These are phyloP conservation scores for Aspidiotus destructor DNA, from an alignment of 2,888 invertebrate genomes.

Conservation along the genomic window DNA sequence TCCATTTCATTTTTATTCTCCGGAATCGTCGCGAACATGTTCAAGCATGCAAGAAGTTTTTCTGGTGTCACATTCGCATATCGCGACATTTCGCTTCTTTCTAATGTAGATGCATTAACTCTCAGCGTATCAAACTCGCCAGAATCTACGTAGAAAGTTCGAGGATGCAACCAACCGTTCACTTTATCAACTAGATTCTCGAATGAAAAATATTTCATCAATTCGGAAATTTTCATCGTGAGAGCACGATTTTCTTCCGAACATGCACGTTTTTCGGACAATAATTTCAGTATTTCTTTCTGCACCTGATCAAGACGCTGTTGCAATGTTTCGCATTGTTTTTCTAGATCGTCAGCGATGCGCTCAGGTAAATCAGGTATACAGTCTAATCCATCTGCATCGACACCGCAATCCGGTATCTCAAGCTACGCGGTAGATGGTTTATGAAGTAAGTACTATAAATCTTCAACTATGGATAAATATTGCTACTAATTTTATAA, in stretches of 20 bases:
- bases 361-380: neutral
- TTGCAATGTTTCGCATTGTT: conserved; percentile 30
- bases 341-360: conserved; percentile 24
- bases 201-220: conserved; percentile 20
- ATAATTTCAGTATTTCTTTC: conserved; percentile 40
- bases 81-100: neutral
- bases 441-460: neutral
- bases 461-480: neutral
- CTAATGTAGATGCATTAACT: neutral
- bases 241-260: conserved; percentile 40
- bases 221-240: conserved; percentile 26
- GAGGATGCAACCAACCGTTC: conserved; percentile 3
- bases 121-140: neutral
- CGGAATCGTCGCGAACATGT: conserved; percentile 22
- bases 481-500: neutral
- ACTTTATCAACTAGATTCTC: neutral
- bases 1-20: conserved; percentile 26
- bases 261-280: conserved; percentile 40
- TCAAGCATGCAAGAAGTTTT: conserved; percentile 12
- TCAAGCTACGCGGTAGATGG: neutral
- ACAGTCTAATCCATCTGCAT: conserved; percentile 1
- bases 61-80: conserved; percentile 6
- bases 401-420: conserved; percentile 5
- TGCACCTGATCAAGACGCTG: conserved; percentile 36
- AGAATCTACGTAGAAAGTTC: neutral